Conservation (phyloP, 2,888 invertebrate genomes). For the Pandemis corylana region DNA sequence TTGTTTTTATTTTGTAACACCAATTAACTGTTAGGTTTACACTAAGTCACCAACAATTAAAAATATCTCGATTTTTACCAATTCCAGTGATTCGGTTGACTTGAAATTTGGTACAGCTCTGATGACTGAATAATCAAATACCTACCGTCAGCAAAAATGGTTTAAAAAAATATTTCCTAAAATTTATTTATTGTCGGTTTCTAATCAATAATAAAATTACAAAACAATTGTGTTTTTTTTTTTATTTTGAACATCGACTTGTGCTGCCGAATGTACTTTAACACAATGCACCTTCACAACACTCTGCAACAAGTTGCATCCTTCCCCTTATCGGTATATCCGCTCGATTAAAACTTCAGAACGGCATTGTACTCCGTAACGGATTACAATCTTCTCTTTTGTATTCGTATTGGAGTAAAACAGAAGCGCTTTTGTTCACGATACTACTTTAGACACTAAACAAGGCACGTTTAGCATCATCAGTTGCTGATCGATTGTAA, state of each 20-base stretch:
- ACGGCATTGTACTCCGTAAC: slow-evolving; percentile 33
- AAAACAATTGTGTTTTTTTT: too few relatives aligned
- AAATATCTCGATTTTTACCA: too few relatives aligned
- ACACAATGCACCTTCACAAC: slow-evolving; percentile 36
- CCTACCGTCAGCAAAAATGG: too few relatives aligned
- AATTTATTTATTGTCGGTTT: too few relatives aligned
- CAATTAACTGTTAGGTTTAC: too few relatives aligned
- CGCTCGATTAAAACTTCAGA: slow-evolving; percentile 41
- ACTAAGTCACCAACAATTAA: too few relatives aligned
- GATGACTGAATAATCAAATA: too few relatives aligned
- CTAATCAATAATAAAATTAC: too few relatives aligned
- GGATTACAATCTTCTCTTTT: slow-evolving; percentile 36
- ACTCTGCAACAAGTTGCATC: slow-evolving; percentile 39
- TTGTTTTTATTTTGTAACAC: too few relatives aligned
- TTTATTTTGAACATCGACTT: not conserved
- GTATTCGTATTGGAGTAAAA: slow-evolving; percentile 32
- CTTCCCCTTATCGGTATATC: slow-evolving; percentile 38
- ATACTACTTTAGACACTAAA: not conserved
- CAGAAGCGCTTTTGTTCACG: slow-evolving; percentile 1
- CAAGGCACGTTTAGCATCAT: not conserved
- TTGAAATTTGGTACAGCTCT: too few relatives aligned
- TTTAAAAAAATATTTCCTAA: too few relatives aligned
- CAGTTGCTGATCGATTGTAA: not conserved
- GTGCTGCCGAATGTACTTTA: slow-evolving; percentile 6
- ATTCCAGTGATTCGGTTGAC: too few relatives aligned